phyloP scores from a whole-genome alignment of 2,888 invertebrate species.

The Eristalis arbustorum region DNA sequence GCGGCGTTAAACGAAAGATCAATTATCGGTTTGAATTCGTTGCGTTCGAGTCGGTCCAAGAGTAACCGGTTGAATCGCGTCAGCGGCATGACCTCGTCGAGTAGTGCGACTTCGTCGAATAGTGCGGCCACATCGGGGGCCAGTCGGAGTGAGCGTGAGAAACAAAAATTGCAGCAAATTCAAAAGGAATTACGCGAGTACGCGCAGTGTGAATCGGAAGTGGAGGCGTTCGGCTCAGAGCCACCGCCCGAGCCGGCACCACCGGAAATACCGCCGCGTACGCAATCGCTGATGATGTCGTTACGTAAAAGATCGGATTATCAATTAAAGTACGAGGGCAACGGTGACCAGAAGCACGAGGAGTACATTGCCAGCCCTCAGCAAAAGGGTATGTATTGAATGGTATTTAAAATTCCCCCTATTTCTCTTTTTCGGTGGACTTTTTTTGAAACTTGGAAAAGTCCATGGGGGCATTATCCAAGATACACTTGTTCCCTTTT shows the following conservation, averaged over 20 bases:
- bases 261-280: constrained; percentile 92
- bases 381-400: constrained; percentile 73
- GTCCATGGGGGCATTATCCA: not conserved
- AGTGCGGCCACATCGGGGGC: constrained; percentile 72
- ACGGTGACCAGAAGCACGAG: constrained; percentile 79
- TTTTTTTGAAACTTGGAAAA: not conserved
- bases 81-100: constrained; percentile 83
- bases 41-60: constrained; percentile 78
- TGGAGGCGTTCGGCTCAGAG: constrained; percentile 79
- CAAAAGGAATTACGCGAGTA: constrained; percentile 75
- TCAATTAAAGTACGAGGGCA: constrained; percentile 78
- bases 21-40: constrained; percentile 77
- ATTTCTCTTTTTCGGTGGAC: not conserved
- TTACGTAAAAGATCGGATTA: constrained; percentile 80
- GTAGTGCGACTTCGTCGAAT: constrained; percentile 81
- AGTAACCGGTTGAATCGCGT: constrained; percentile 74
- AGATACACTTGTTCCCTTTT: not conserved
- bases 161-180: constrained; percentile 74
- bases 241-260: constrained; percentile 93
- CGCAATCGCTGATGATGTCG: constrained; percentile 86
- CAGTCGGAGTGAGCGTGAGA: constrained; percentile 74
- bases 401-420: not conserved
- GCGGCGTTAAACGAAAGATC: constrained; percentile 71
- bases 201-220: constrained; percentile 76
- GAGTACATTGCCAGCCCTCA: constrained; percentile 80